Evolutionary conservation across 1,140 invertebrate genomes (phyloP).

Genomic region (Prorops nasuta): DNA sequence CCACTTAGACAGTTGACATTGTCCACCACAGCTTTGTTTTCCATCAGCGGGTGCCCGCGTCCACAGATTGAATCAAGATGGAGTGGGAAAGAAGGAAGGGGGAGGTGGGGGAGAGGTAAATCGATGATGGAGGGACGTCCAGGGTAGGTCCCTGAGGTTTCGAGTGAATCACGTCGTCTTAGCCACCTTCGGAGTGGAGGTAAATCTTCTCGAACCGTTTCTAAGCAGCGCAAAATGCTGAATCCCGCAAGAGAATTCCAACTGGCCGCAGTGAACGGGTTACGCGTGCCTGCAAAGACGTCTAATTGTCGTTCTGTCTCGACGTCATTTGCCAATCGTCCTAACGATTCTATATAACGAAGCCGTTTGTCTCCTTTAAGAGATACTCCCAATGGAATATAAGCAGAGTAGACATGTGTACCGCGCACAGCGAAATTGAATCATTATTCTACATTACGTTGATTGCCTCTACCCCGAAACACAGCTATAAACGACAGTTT

Average conservation of each 20-base stretch:
- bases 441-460: constrained; percentile 42
- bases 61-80: constrained; percentile 7
- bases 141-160: too few relatives aligned
- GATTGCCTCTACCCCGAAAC: too few relatives aligned
- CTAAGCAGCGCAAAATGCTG: too few relatives aligned
- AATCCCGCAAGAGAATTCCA: too few relatives aligned
- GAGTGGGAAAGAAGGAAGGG: neutral
- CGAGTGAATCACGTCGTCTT: too few relatives aligned
- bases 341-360: constrained; percentile 43
- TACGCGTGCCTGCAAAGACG: too few relatives aligned
- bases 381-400: constrained; percentile 11
- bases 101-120: neutral
- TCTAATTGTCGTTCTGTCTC: too few relatives aligned
- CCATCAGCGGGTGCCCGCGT: constrained; percentile 11
- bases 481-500: too few relatives aligned
- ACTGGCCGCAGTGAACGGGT: too few relatives aligned
- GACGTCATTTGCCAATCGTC: constrained; percentile 22
- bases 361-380: constrained; percentile 41
- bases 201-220: too few relatives aligned
- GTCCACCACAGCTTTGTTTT: constrained; percentile 8
- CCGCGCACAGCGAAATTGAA: constrained; percentile 28
- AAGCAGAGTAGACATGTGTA: constrained; percentile 11
- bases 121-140: too few relatives aligned
- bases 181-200: too few relatives aligned
- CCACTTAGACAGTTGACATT: neutral